phyloP scores from a whole-genome alignment of 2,888 invertebrate species.

The Apamea anceps region DNA sequence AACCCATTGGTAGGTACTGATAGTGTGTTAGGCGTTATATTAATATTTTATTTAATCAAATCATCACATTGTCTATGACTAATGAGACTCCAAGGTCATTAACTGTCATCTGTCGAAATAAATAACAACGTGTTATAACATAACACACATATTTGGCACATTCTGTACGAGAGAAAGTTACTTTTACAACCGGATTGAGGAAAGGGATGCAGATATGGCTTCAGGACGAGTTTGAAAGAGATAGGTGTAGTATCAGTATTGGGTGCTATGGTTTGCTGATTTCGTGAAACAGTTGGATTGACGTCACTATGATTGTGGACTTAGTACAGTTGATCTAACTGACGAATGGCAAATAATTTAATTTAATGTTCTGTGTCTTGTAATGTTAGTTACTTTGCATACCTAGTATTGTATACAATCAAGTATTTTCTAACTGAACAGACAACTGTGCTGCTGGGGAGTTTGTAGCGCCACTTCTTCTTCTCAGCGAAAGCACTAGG shows the following conservation, averaged over 20 bases:
- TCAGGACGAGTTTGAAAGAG: slow-evolving; percentile 22
- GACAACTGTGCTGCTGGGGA: no score
- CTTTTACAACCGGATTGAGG: slow-evolving; percentile 13
- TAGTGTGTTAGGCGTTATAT: no score
- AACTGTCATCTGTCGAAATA: slow-evolving; percentile 7
- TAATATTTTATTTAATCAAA: neutral
- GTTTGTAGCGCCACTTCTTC: no score
- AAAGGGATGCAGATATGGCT: slow-evolving; percentile 23
- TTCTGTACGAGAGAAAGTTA: slow-evolving; percentile 37
- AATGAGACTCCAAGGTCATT: slow-evolving; percentile 40
- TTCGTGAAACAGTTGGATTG: slow-evolving; percentile 15
- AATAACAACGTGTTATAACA: neutral
- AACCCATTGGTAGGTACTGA: no score
- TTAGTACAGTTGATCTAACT: neutral
- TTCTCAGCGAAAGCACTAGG: no score
- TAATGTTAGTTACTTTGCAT: no score
- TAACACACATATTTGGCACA: slow-evolving; percentile 20
- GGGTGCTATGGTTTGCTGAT: neutral
- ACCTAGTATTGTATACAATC: no score
- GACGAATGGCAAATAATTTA: no score
- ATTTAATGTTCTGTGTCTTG: no score
- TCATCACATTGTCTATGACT: slow-evolving; percentile 1
- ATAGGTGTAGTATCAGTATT: neutral
- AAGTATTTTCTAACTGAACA: no score
- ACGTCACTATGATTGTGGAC: neutral